These are phyloP conservation scores for Sialis fuliginosa DNA, from an alignment of 2,888 invertebrate genomes.

Conservation along the genomic window DNA sequence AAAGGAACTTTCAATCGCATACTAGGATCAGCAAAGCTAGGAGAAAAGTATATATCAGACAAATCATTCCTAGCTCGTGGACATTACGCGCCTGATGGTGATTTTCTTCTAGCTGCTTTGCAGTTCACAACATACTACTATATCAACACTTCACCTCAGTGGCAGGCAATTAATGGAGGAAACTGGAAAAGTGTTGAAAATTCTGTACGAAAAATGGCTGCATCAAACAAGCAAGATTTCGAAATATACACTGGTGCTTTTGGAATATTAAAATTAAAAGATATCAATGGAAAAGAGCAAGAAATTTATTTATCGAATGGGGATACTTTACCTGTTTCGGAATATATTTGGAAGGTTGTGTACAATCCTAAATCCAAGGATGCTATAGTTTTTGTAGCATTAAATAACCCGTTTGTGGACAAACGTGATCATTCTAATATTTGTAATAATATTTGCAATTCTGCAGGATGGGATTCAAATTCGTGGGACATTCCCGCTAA, in stretches of 20 bases:
- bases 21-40: slow-evolving; percentile 16
- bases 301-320: slow-evolving; percentile 22
- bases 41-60: slow-evolving; percentile 19
- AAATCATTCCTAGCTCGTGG: slow-evolving; percentile 26
- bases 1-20: slow-evolving; percentile 18
- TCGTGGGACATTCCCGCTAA: neutral
- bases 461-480: slow-evolving; percentile 12
- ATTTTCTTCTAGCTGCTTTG: slow-evolving; percentile 28
- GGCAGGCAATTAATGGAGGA: slow-evolving; percentile 29
- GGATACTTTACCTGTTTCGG: slow-evolving; percentile 24
- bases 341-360: slow-evolving; percentile 21
- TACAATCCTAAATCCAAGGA: slow-evolving; percentile 16
- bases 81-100: slow-evolving; percentile 32
- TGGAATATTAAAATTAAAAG: slow-evolving; percentile 23
- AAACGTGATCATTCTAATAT: slow-evolving; percentile 7
- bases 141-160: slow-evolving; percentile 31
- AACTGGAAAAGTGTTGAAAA: slow-evolving; percentile 32
- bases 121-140: slow-evolving; percentile 32
- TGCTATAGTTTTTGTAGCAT: slow-evolving; percentile 22
- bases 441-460: slow-evolving; percentile 16
- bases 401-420: slow-evolving; percentile 22
- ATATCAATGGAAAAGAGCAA: slow-evolving; percentile 16
- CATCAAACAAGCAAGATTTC: slow-evolving; percentile 18
- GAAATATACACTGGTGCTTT: slow-evolving; percentile 26
- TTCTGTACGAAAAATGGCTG: slow-evolving; percentile 22